Conservation (phyloP, 2,113 vertebrate genomes). For the Hymenochirus boettgeri region DNA sequence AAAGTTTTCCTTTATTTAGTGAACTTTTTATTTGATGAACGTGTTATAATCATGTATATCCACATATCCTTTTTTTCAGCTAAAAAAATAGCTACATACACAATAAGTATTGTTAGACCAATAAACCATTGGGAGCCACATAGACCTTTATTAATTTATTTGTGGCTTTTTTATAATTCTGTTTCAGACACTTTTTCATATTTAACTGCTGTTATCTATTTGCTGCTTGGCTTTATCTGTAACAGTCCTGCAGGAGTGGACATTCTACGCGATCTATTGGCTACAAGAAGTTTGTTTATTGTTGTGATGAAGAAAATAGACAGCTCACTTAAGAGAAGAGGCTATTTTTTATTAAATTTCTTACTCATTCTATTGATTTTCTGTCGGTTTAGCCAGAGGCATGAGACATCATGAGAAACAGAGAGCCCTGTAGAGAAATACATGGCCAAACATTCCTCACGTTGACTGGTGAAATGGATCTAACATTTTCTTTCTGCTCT, state of each 20-base stretch:
- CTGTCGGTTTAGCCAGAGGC: slow-evolving; percentile 72
- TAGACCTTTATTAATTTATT: not conserved
- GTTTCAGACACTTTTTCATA: not conserved
- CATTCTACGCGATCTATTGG: slow-evolving; percentile 8
- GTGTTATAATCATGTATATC: too few relatives aligned
- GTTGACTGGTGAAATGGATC: slow-evolving; percentile 28
- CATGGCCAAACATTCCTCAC: slow-evolving; percentile 21
- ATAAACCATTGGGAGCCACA: too few relatives aligned
- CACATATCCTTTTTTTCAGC: too few relatives aligned
- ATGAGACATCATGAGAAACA: slow-evolving; percentile 69
- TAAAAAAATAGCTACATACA: too few relatives aligned
- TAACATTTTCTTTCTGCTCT: slow-evolving; percentile 29
- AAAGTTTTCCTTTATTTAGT: too few relatives aligned
- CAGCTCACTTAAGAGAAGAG: slow-evolving; percentile 42
- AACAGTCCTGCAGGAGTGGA: slow-evolving; percentile 18
- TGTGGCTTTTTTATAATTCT: not conserved
- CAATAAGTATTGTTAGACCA: too few relatives aligned
- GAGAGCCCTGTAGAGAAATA: slow-evolving; percentile 65
- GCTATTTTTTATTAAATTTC: slow-evolving; percentile 73
- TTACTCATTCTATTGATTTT: slow-evolving; percentile 77
- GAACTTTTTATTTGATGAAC: too few relatives aligned
- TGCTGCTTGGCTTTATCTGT: slow-evolving; percentile 2
- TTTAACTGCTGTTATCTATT: not conserved
- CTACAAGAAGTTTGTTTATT: slow-evolving; percentile 41
- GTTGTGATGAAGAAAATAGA: slow-evolving; percentile 46